Evolutionary conservation across 1,140 invertebrate species (phyloP).

Genomic region (Caenorhabditis remanei): DNA sequence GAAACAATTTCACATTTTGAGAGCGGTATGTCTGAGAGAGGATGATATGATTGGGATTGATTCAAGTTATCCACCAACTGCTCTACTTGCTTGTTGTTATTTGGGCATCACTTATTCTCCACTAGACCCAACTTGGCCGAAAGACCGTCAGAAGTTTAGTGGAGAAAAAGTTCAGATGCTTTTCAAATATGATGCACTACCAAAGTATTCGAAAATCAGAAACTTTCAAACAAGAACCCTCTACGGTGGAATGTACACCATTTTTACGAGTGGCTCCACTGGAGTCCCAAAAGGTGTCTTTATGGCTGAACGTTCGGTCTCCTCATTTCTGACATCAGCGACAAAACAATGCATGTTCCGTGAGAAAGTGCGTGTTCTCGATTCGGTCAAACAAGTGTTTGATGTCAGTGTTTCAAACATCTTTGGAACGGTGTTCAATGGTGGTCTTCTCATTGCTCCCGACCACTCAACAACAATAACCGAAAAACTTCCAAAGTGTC

Average conservation of each 20-base stretch:
- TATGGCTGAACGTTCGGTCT: slow-evolving; percentile 65
- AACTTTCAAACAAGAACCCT: background rate
- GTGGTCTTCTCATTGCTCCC: slow-evolving; percentile 60
- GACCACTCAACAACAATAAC: slow-evolving; percentile 36
- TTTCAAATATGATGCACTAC: too few species aligned
- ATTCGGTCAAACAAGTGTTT: slow-evolving; percentile 71
- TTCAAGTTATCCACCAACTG: background rate
- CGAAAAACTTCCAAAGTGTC: slow-evolving; percentile 42
- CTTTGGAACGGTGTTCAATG: slow-evolving; percentile 65
- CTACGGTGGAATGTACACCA: slow-evolving; percentile 62
- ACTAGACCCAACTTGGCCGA: slow-evolving; percentile 63
- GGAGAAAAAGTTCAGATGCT: background rate
- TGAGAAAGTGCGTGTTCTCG: slow-evolving; percentile 55
- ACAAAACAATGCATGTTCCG: slow-evolving; percentile 60
- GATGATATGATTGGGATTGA: background rate
- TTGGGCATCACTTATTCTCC: slow-evolving; percentile 65
- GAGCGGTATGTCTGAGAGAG: background rate
- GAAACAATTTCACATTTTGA: background rate
- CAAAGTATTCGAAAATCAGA: background rate
- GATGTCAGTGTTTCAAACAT: slow-evolving; percentile 73
- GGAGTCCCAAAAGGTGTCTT: slow-evolving; percentile 71
- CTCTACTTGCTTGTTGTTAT: slow-evolving; percentile 62
- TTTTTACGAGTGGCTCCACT: slow-evolving; percentile 73
- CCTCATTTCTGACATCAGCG: slow-evolving; percentile 59
- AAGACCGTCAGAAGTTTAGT: slow-evolving; percentile 7